Conservation (phyloP, 2,113 vertebrate genomes). For the Strigops habroptila region DNA sequence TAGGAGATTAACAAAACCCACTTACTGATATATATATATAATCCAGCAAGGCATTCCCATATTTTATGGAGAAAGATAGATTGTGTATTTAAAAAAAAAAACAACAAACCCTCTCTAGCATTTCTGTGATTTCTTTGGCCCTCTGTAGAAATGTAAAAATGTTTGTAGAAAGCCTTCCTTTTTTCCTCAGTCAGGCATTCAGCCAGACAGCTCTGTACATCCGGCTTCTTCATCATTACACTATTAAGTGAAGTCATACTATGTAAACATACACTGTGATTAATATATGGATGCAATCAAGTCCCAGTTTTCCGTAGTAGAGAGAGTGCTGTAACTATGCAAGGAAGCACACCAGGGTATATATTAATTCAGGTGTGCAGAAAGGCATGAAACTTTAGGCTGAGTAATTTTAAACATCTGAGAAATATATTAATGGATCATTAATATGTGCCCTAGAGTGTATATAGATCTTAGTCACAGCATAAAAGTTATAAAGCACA, state of each 20-base stretch:
- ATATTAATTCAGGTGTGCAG: constrained; percentile 42
- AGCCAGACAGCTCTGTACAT: constrained; percentile 14
- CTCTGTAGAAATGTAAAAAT: not conserved
- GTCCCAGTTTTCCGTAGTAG: not conserved
- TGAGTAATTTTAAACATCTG: constrained; percentile 35
- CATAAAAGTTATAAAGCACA: not conserved
- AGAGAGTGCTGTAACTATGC: not conserved
- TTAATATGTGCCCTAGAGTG: not conserved
- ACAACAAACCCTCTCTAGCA: not conserved
- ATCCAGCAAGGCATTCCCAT: not conserved
- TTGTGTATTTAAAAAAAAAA: too few relatives aligned
- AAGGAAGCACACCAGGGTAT: not conserved
- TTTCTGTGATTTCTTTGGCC: constrained; percentile 26
- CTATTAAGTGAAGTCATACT: constrained; percentile 28
- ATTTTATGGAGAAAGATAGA: not conserved
- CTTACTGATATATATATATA: not conserved
- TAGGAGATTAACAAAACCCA: not conserved
- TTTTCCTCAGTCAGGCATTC: not conserved
- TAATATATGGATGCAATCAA: constrained; percentile 45
- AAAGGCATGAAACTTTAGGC: constrained; percentile 5
- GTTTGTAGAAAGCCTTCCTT: not conserved
- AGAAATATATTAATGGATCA: constrained; percentile 11
- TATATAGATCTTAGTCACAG: not conserved
- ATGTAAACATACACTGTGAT: constrained; percentile 35
- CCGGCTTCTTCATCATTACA: not conserved